phyloP scores from a whole-genome alignment of 2,113 vertebrate species.

The Falco punctatus region DNA sequence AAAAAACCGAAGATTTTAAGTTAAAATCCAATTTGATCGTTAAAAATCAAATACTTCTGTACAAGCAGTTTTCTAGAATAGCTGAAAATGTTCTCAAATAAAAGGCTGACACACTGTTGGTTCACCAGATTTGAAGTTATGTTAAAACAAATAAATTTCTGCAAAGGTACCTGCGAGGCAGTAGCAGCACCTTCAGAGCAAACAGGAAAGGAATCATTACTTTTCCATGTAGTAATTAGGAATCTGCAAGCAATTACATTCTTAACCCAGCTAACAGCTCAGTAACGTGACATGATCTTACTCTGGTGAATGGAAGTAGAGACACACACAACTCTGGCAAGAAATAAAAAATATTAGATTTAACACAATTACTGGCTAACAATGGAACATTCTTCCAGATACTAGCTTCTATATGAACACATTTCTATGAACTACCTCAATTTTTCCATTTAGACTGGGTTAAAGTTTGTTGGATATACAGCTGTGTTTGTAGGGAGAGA shows the following conservation, averaged over 20 bases:
- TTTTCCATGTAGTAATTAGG: background rate
- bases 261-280: background rate
- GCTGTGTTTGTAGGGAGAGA: background rate
- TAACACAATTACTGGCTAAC: background rate
- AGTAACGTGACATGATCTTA: background rate
- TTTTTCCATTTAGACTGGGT: background rate
- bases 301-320: background rate
- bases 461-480: background rate
- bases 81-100: background rate
- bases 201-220: background rate
- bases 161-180: background rate
- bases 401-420: background rate
- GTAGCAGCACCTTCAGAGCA: background rate
- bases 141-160: background rate
- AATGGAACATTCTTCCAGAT: background rate
- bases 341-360: background rate
- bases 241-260: background rate
- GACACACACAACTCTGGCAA: background rate
- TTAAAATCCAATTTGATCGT: background rate
- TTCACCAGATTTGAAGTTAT: background rate
- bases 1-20: background rate
- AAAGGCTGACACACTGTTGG: background rate
- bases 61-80: background rate
- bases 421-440: background rate
- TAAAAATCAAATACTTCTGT: background rate